Conservation (phyloP, 2,113 vertebrate species). For the Xiphorhynchus elegans region DNA sequence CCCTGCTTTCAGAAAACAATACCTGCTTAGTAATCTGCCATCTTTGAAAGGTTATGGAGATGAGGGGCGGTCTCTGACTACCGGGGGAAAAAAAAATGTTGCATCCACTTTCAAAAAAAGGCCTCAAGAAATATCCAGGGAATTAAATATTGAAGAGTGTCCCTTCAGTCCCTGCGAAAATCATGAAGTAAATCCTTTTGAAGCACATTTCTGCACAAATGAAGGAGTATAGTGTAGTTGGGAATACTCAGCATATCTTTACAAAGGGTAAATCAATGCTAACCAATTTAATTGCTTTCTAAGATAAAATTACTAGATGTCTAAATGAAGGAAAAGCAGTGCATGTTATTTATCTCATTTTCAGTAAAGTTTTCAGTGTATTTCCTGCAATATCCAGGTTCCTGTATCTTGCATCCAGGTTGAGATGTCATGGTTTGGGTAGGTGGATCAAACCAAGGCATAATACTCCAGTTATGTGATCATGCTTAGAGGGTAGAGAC, state of each 20-base stretch:
- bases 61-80: background rate
- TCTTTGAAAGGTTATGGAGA: background rate
- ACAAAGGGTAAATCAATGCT: background rate
- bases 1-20: background rate
- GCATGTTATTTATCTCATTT: background rate
- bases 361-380: background rate
- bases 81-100: background rate
- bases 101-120: background rate
- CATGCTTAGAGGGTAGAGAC: background rate
- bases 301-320: background rate
- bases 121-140: background rate
- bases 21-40: background rate
- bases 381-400: background rate
- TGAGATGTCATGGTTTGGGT: background rate
- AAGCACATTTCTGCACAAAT: background rate
- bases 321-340: background rate
- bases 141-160: background rate
- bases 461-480: background rate
- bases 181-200: background rate
- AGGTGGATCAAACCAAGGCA: background rate
- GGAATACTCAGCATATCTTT: background rate
- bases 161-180: background rate
- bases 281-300: background rate
- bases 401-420: background rate
- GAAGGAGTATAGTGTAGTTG: background rate